Conservation (phyloP, 2,888 invertebrate species). For the Carabus problematicus region DNA sequence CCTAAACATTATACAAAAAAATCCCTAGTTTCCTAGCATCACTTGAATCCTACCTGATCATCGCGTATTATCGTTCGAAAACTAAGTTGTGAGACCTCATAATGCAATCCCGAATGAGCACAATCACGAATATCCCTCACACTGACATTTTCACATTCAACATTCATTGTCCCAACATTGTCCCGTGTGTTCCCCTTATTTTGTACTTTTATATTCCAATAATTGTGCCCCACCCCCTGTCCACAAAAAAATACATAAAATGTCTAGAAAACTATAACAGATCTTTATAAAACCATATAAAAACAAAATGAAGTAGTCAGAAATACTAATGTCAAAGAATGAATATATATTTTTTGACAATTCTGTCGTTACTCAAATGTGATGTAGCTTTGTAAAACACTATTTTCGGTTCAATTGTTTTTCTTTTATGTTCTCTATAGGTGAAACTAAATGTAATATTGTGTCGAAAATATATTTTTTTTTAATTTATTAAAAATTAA, state of each 20-base stretch:
- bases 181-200: not conserved
- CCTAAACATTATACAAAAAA: conserved; percentile 5
- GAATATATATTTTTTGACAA: not conserved
- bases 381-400: conserved; percentile 27
- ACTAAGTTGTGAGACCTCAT: too few relatives aligned
- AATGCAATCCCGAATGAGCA: too few relatives aligned
- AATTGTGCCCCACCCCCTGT: not conserved
- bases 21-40: not conserved
- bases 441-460: conserved; percentile 21
- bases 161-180: too few relatives aligned
- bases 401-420: conserved; percentile 26
- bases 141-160: too few relatives aligned
- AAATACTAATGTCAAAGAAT: conserved; percentile 10
- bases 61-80: too few relatives aligned
- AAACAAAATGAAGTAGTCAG: conserved; percentile 21
- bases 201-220: conserved; percentile 9
- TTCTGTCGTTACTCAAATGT: conserved; percentile 8
- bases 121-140: too few relatives aligned
- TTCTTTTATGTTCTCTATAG: conserved; percentile 19
- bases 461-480: conserved; percentile 28
- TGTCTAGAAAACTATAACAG: conserved; percentile 10
- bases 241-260: conserved; percentile 23
- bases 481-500: conserved; percentile 25
- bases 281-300: not conserved
- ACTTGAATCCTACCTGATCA: too few relatives aligned